These are phyloP conservation scores for Phragmatobia fuliginosa DNA, from an alignment of 2,888 invertebrate genomes.

Conservation along the genomic window DNA sequence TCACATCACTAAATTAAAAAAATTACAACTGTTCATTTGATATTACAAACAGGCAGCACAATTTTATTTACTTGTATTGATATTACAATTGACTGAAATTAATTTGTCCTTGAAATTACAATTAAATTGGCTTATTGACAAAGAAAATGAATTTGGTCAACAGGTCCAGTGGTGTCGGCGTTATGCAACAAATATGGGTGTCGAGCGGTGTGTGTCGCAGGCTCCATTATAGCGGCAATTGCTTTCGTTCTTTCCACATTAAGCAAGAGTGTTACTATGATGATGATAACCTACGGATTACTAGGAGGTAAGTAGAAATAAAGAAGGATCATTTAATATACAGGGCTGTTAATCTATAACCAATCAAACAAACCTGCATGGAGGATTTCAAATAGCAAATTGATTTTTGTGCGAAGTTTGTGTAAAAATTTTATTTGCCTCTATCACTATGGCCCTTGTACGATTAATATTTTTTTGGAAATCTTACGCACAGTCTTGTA, in stretches of 20 bases:
- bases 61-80: not conserved
- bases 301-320: conserved; percentile 91
- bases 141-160: conserved; percentile 37
- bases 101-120: not conserved
- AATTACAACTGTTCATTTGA: too few species aligned
- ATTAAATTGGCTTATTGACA: conserved; percentile 16
- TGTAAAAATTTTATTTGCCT: not conserved
- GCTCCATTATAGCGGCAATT: conserved; percentile 93
- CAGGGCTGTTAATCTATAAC: too few species aligned
- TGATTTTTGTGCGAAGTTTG: not conserved
- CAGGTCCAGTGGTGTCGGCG: conserved; percentile 97
- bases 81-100: not conserved
- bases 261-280: conserved; percentile 93
- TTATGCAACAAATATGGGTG: conserved; percentile 98
- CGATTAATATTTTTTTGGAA: too few species aligned
- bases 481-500: too few species aligned
- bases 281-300: conserved; percentile 97
- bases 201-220: conserved; percentile 96
- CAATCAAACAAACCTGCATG: not conserved
- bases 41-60: too few species aligned
- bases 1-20: too few species aligned
- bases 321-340: too few species aligned
- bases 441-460: not conserved
- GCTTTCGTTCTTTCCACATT: conserved; percentile 96
- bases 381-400: not conserved